These are phyloP conservation scores for Peromyscus attwateri DNA, from an alignment of 2,797 vertebrate species.

Conservation along the genomic window DNA sequence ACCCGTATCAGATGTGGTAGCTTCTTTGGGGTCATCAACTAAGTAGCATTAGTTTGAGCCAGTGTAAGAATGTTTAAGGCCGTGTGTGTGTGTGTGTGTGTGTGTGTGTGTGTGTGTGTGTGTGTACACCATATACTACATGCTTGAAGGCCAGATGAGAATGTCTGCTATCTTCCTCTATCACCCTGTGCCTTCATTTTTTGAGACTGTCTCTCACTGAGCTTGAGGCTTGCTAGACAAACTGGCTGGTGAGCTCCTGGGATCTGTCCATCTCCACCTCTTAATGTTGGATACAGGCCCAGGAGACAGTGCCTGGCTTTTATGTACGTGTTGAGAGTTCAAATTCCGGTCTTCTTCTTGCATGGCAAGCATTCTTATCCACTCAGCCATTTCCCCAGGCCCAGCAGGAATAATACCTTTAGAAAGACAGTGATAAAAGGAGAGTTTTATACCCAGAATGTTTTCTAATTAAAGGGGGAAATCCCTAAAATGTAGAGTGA, in stretches of 20 bases:
- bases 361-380: not conserved
- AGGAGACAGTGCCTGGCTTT: not conserved
- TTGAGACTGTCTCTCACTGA: not conserved
- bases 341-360: not conserved
- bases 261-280: not conserved
- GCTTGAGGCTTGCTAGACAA: not conserved
- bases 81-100: not conserved
- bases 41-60: not conserved
- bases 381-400: not conserved
- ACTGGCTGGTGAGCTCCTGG: not conserved
- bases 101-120: not conserved
- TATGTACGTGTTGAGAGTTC: not conserved
- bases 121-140: not conserved
- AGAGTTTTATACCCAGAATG: not conserved
- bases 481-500: constrained; percentile 5
- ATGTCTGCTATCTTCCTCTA: not conserved
- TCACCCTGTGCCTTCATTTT: not conserved
- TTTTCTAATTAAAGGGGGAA: constrained; percentile 38
- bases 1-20: not conserved
- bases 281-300: not conserved
- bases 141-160: not conserved
- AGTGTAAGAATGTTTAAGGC: not conserved
- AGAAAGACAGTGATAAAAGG: not conserved
- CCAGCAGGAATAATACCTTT: too few species aligned
- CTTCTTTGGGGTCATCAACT: not conserved